Base-by-base conservation (phyloP, 2,113 vertebrate species). In the Phasianus colchicus region DNA sequence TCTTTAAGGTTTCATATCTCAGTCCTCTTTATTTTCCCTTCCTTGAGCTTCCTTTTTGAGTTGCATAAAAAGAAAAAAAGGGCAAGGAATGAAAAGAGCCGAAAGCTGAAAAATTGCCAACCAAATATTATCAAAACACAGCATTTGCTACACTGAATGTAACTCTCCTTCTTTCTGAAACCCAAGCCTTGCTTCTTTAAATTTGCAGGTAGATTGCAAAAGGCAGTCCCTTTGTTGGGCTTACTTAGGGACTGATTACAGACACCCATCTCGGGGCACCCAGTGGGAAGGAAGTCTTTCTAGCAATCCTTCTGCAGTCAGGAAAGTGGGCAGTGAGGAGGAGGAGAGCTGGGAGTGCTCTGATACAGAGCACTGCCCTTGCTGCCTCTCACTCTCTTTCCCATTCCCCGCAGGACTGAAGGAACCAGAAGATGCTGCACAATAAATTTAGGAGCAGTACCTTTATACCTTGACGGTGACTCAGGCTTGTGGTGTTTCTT, bases 41-140 rank as follows among this genome's bases (percentile, higher is more conserved):
- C 86, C 84, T 86, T 34, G 7, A 78, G 87, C 89, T 93, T 94
- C 71, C 29, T 84, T 89, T 92, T 91, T 92, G 67, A 89, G 79
- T 67, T 89, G 34, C 70, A 78, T 83, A 86, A 71, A 57, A 19
- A 10, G 27, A 29, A 74, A 92, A 93, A 93, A 94, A 90, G 73
- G 54, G 52, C 76, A 88, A 24, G 22, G 85, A 91, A 73, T 19
- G n/a, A 83, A 91, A 93, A 85, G 36, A 88, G 25, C 48, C 29
- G 20, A 96, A 96, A 91, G 54, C 34, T 64, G 47, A 80, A 71
- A 88, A 76, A 83, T 83, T 66, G 12, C 55, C 72, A 85, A 60
- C 27, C 54, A 94, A 94, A 86, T 83, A 82, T 50, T 92, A 85
- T 86, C 61, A 77, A 94, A 93, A 47, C 15, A 24, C 54, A 83